Evolutionary conservation across 2,797 vertebrate species (phyloP), one percentile per base, ranked within the genome.

Genomic region (Galago senegalensis): DNA sequence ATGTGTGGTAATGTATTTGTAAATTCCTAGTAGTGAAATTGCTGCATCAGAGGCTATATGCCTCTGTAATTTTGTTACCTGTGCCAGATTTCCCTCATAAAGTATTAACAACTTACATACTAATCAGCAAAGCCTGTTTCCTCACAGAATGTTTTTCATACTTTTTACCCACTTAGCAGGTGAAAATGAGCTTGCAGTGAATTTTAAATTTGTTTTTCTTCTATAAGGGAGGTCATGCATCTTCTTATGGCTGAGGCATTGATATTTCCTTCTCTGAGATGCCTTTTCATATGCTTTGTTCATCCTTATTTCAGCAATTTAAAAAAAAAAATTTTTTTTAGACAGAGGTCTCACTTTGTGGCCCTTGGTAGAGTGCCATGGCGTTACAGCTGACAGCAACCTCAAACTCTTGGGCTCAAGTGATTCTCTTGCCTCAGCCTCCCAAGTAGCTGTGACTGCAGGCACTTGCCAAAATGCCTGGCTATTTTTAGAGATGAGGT

Each of bases 261-360:
- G 29, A 4, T 81, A 21, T 49, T 94, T 86, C 34, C 27, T 84
- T 88, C 80, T 93, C 31, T 93, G 65, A 95, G 88, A 87, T 85
- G 27, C 53, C 34, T 70, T 53, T 96, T 83, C 77, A 40, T 63
- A 80, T 69, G n/a, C 49, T 87, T 75, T 88, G 40, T 90, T 67
- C 14, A 10, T 61, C 75, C 67, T 76, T 81, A 20, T 92, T 91
- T 65, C 63, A 34, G 40, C 40, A 40, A 40, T 40, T 34, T 34
- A 34, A 40, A 40, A 40, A 40, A 40, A 40, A 40, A 40, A 40
- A 40, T 43, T 43, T 49, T 49, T 49, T 49, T 53, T 53, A 65
- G 29, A 17, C 27, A 3, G 63, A 65, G 63, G 63, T 65, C 63
- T 65, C 4, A 7, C 29, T 65, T 29, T 65, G 63, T 65, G 5